phyloP scores from a whole-genome alignment of 2,797 vertebrate genomes.

The Sebastes aleutianus region DNA sequence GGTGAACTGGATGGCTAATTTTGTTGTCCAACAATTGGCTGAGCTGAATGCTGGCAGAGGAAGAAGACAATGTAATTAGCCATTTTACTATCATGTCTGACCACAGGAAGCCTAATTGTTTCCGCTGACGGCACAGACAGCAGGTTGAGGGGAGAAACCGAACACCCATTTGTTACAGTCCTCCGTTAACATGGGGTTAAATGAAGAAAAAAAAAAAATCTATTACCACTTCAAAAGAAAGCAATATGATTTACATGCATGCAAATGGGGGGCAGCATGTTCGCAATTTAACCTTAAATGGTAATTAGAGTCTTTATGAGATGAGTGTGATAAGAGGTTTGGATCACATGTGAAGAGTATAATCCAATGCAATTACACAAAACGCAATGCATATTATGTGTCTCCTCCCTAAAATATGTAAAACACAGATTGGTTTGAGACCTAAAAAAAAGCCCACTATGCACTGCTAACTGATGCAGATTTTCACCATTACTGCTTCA shows the following conservation, averaged over 20 bases:
- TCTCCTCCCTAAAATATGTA: constrained; percentile 17
- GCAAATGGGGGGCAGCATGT: constrained; percentile 1
- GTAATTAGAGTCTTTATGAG: constrained; percentile 24
- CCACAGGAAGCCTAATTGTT: constrained; percentile 56
- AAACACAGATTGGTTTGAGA: background rate
- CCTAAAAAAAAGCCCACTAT: background rate
- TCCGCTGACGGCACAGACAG: constrained; percentile 25
- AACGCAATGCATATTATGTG: background rate
- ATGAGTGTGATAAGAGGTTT: constrained; percentile 12
- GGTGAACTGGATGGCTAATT: constrained; percentile 37
- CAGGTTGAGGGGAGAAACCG: constrained; percentile 25
- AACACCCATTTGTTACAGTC: constrained; percentile 28
- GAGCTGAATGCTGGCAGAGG: constrained; percentile 42
- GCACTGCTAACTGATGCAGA: background rate
- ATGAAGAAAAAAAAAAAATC: background rate
- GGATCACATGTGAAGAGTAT: background rate
- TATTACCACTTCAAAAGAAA: background rate
- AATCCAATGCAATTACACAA: constrained; percentile 16
- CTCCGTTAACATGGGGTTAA: constrained; percentile 32
- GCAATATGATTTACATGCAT: constrained; percentile 14
- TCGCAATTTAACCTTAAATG: constrained; percentile 8
- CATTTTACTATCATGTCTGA: constrained; percentile 48
- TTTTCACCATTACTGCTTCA: background rate
- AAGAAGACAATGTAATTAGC: constrained; percentile 58
- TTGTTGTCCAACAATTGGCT: constrained; percentile 39